Percentiles rank a stretch among this genome's conserved stretches.
Evolutionary conservation across 2,797 vertebrate species (phyloP).

Genomic region (Nothura maculosa): DNA sequence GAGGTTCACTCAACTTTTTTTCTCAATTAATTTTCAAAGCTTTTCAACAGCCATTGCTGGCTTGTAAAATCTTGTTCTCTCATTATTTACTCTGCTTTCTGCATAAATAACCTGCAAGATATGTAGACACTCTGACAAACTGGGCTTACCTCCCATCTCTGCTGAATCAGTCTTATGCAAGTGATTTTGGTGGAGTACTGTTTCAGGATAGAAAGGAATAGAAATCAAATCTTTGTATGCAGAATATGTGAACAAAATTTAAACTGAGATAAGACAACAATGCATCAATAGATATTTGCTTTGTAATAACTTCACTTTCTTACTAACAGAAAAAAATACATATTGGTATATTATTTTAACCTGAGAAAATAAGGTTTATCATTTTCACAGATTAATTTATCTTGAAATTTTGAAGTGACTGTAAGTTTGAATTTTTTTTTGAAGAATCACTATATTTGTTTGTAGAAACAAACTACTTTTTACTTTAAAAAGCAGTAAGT

Average conservation of each 20-base stretch:
- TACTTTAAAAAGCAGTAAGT: background rate
- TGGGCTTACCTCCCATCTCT: background rate
- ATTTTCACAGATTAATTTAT: background rate
- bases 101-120: background rate
- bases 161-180: background rate
- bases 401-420: background rate
- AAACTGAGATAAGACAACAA: background rate
- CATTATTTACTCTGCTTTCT: background rate
- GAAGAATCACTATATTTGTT: too few species aligned
- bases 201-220: background rate
- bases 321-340: background rate
- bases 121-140: background rate
- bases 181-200: background rate
- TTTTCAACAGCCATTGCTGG: background rate
- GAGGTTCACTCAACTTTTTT: background rate
- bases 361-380: background rate
- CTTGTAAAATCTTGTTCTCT: conserved; percentile 36
- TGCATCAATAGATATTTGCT: background rate
- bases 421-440: background rate
- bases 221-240: background rate
- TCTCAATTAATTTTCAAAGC: conserved; percentile 64
- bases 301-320: background rate
- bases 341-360: background rate
- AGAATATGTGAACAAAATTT: background rate
- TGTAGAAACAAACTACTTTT: background rate